phyloP scores from a whole-genome alignment of 2,113 vertebrate species.

The Xiphias gladius region DNA sequence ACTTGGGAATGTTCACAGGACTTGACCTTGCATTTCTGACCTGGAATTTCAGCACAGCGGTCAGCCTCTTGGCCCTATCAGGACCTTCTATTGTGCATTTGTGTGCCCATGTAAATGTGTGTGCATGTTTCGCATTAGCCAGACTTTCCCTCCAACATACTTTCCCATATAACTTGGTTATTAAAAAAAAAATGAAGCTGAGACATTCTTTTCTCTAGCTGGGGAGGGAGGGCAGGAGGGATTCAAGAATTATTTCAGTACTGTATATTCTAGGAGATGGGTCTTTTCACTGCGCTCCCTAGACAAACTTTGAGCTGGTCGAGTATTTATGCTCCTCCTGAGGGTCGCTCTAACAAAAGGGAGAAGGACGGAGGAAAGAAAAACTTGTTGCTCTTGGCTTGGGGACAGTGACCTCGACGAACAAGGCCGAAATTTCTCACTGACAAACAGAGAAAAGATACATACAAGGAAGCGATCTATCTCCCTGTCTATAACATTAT shows the following conservation, averaged over 20 bases:
- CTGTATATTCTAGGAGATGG: constrained; percentile 85
- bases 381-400: constrained; percentile 85
- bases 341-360: constrained; percentile 84
- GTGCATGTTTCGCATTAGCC: constrained; percentile 65
- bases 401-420: constrained; percentile 54
- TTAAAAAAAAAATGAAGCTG: constrained; percentile 59
- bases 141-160: constrained; percentile 76
- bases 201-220: constrained; percentile 70
- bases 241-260: constrained; percentile 83
- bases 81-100: constrained; percentile 27
- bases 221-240: constrained; percentile 60
- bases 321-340: constrained; percentile 84
- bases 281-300: constrained; percentile 75
- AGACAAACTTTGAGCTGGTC: constrained; percentile 81
- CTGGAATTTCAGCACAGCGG: constrained; percentile 26
- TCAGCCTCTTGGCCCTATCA: constrained; percentile 52
- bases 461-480: constrained; percentile 20
- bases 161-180: constrained; percentile 81
- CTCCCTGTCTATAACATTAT: background rate
- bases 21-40: constrained; percentile 65
- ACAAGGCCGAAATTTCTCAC: constrained; percentile 68
- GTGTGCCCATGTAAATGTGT: constrained; percentile 30
- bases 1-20: constrained; percentile 57
- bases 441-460: constrained; percentile 45
- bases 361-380: constrained; percentile 78